Evolutionary conservation across 2,888 invertebrate genomes (phyloP), one percentile per base, ranked within the genome.

Genomic region (Amblyteles armatorius): DNA sequence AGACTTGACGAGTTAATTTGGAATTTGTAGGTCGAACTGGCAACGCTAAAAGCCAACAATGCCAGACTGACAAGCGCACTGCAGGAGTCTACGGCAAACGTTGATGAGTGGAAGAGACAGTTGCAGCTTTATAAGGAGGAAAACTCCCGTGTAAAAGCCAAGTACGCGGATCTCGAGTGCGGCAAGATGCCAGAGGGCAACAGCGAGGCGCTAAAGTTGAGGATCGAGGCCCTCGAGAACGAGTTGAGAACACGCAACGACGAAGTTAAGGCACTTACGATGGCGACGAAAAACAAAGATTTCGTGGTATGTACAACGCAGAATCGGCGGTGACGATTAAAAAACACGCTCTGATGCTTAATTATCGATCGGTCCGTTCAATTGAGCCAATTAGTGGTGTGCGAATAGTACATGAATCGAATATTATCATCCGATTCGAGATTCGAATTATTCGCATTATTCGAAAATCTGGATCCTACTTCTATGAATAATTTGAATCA

Each of bases 61-160:
- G 96, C 98, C 50, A 96, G 99, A 88, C 95, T 99, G 91, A 99
- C 99, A 6, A 98, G 98, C 90, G 99, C 99, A 22, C 95, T 99
- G 82, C 99, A 99, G 94, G 97, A 97, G 91, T 98, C 98, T 92
- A 99, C 99, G 48, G 98, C 99, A 82, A 99, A 99, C 94, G 99
- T 99, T 40, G 99, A 99, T 93, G 99, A 99, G 94, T 99, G 99
- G 99, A 99, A 99, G 94, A 96, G 98, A 86, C 99, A 99, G 94
- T 95, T 99, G 90, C 99, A 99, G 90, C 97, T 97, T 89, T 97
- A 98, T 92, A 96, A 98, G 94, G 98, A 98, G 94, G 98, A 98
- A 94, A 98, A 98, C 94, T 96, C 97, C 86, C 95, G 98, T 83
- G 96, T 98, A 91, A 97, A 97, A 93, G 95, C 96, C 68, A 97